Evolutionary conservation across 2,113 vertebrate genomes (phyloP), one percentile per base, ranked within the genome.

Genomic region (Hyperoodon ampullatus): DNA sequence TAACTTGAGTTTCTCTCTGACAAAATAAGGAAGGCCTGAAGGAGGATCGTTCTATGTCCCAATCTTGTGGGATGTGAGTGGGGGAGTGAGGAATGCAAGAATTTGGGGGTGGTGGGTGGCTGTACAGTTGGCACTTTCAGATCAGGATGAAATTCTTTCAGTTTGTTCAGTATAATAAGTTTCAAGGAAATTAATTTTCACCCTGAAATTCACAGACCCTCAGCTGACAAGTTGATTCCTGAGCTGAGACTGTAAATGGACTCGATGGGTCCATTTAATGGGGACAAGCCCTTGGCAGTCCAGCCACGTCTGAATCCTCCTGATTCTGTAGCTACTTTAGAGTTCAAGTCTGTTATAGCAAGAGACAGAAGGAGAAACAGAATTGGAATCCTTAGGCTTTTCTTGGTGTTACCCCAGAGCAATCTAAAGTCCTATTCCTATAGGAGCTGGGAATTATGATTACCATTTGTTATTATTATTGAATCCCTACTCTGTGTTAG

Each of bases 171-270:
- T 92, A 19, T 70, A 77, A 9, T 60, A 72, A 14, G 2, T 78
- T 71, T 90, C 21, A 85, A 74, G 68, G 61, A 90, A 95, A 86
- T 95, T 77, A 80, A 28, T 77, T 88, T 96, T 81, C 39, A 85
- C 10, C 19, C 9, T 90, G 88, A 82, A 68, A 78, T 72, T 93
- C 19, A 71, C 33, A 63, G 24, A 9, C 5, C 4, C 26, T 35
- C 21, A 30, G 18, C 28, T 80, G 10, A 3, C 39, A 18, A 63
- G 8, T 74, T 82, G 72, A 44, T 90, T 90, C 35, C 66, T 91
- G 28, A 89, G 42, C 66, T 66, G 47, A 95, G 33, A 19, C 33
- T 66, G 21, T 61, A 77, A 30, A 65, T 55, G 42, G 55, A 10
- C n/a, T 74, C 1, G 6, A 14, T 15, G 55, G 66, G 19, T n/a